These are phyloP conservation scores for Sebastes vulpes DNA, from an alignment of 2,797 vertebrate genomes.

Conservation along the genomic window DNA sequence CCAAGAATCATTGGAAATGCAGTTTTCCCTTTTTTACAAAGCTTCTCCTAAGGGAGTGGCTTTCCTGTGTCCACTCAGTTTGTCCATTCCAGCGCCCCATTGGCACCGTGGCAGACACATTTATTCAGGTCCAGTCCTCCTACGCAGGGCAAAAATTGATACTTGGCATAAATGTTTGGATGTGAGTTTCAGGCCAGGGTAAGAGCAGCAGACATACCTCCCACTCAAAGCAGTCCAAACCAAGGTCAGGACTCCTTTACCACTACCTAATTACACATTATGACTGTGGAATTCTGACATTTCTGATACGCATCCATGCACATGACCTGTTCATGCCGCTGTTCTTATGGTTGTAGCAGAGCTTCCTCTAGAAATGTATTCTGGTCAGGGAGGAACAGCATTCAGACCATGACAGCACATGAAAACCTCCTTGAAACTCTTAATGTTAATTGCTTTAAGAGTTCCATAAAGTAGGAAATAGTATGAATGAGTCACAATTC, in stretches of 20 bases:
- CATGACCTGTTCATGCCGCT: conserved; percentile 45
- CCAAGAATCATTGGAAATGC: conserved; percentile 39
- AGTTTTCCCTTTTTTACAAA: conserved; percentile 10
- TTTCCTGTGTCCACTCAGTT: conserved; percentile 53
- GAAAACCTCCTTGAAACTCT: conserved; percentile 9
- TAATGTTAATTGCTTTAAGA: not conserved
- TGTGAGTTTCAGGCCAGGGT: conserved; percentile 46
- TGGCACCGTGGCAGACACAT: conserved; percentile 50
- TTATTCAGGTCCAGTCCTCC: conserved; percentile 65
- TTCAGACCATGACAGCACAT: conserved; percentile 25
- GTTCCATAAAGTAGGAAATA: not conserved
- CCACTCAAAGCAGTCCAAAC: conserved; percentile 68
- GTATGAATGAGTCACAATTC: not conserved
- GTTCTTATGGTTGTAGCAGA: conserved; percentile 7
- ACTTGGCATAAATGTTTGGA: conserved; percentile 65
- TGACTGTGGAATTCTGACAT: conserved; percentile 65
- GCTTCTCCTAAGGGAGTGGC: conserved; percentile 36
- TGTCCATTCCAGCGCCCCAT: conserved; percentile 47
- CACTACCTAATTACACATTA: conserved; percentile 71
- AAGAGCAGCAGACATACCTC: conserved; percentile 60
- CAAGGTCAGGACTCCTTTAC: conserved; percentile 66
- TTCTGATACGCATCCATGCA: conserved; percentile 58
- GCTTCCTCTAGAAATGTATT: conserved; percentile 31
- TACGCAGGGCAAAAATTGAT: conserved; percentile 59
- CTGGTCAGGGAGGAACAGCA: conserved; percentile 11